phyloP scores from a whole-genome alignment of 2,113 vertebrate species.

The Asarcornis scutulata region DNA sequence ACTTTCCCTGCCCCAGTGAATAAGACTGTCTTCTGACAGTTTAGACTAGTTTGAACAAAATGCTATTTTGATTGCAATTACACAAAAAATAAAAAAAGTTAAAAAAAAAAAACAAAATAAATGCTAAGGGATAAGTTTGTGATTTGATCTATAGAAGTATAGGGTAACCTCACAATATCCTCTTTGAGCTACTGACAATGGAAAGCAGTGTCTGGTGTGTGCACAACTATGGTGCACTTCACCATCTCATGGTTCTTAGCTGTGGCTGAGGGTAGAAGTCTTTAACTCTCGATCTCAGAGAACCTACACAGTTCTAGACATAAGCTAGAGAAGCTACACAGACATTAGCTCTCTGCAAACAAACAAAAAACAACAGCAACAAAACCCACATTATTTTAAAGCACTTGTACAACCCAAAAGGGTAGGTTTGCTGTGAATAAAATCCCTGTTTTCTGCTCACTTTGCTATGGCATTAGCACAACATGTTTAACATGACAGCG shows the following conservation, averaged over 20 bases:
- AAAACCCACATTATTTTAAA: background rate
- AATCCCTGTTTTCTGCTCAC: background rate
- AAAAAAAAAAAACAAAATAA: background rate
- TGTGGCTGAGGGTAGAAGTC: background rate
- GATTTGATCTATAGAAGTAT: background rate
- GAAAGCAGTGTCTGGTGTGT: background rate
- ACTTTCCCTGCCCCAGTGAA: background rate
- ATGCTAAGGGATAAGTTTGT: background rate
- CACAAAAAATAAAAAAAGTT: background rate
- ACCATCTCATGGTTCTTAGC: background rate
- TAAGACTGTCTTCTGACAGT: background rate
- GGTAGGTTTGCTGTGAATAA: background rate
- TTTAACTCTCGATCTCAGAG: background rate
- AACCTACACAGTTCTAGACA: background rate
- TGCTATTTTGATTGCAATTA: background rate
- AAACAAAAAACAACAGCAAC: background rate
- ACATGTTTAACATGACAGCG: fast-evolving
- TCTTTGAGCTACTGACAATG: background rate
- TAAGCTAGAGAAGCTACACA: background rate
- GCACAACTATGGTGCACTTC: background rate
- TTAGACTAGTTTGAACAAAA: background rate
- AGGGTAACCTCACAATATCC: background rate
- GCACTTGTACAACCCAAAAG: background rate
- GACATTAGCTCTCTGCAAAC: background rate
- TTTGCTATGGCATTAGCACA: background rate